A percentile compares a stretch with the other conserved stretches of the same genome.
These are phyloP conservation scores for Ondatra zibethicus DNA, from an alignment of 2,113 vertebrate species.

Conservation along the genomic window DNA sequence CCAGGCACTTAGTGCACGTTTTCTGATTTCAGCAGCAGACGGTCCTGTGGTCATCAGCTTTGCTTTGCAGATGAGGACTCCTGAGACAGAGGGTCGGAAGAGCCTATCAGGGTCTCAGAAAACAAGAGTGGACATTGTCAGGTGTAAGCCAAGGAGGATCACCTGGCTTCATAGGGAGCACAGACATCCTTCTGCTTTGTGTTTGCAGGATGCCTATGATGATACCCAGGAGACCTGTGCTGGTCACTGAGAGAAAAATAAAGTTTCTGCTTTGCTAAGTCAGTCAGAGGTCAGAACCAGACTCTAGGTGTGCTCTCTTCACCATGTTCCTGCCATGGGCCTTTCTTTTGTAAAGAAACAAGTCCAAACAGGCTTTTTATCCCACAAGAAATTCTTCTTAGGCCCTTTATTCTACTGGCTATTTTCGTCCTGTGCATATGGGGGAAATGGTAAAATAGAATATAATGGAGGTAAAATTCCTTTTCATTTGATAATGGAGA, in stretches of 20 bases:
- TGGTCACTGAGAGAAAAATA: background rate
- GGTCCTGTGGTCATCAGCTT: background rate
- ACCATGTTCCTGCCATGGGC: background rate
- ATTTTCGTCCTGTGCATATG: background rate
- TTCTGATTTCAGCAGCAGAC: background rate
- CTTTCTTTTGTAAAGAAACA: background rate
- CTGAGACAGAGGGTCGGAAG: background rate
- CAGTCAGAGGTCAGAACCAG: background rate
- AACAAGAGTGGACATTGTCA: background rate
- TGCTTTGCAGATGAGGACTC: background rate
- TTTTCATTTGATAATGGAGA: constrained; percentile 6
- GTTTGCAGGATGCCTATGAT: background rate
- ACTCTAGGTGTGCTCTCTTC: background rate
- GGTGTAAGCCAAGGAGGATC: background rate
- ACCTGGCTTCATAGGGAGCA: background rate
- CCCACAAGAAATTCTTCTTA: background rate
- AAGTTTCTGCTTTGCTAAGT: background rate
- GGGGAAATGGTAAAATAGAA: background rate
- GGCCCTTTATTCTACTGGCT: background rate
- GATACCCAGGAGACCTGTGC: background rate
- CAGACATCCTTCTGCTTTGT: background rate
- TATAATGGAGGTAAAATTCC: background rate
- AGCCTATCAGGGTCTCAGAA: background rate
- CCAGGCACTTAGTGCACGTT: background rate
- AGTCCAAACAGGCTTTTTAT: background rate